Evolutionary conservation across 2,888 invertebrate species (phyloP).

Genomic region (Nymphalis c-album): DNA sequence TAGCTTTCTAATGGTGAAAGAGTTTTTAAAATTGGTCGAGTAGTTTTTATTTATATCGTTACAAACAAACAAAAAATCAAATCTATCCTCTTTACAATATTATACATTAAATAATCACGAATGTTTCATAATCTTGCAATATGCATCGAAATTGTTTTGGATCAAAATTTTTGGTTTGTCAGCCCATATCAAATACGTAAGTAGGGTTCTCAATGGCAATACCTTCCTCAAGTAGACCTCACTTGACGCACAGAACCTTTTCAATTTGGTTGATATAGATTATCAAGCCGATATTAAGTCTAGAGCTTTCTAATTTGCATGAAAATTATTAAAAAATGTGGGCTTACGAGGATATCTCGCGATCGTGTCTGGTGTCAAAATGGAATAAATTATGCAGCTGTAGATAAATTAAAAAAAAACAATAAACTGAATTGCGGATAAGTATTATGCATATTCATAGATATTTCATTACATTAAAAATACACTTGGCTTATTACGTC

Average conservation of each 20-base stretch:
- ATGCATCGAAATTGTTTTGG: not conserved
- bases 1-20: no score
- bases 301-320: slow-evolving; percentile 71
- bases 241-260: slow-evolving; percentile 70
- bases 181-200: slow-evolving; percentile 63
- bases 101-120: not conserved
- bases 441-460: not conserved
- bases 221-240: slow-evolving; percentile 73
- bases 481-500: no score
- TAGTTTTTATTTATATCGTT: no score
- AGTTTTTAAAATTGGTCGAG: no score
- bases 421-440: slow-evolving; percentile 18
- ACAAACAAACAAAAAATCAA: no score
- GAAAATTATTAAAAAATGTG: slow-evolving; percentile 74
- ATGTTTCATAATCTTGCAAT: not conserved
- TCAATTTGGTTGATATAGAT: slow-evolving; percentile 66
- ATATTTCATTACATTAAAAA: no score
- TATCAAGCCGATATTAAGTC: slow-evolving; percentile 71
- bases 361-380: slow-evolving; percentile 49
- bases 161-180: slow-evolving; percentile 50
- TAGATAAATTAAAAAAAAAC: slow-evolving; percentile 36
- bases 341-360: slow-evolving; percentile 44
- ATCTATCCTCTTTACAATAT: no score
- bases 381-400: slow-evolving; percentile 51
- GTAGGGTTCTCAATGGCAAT: slow-evolving; percentile 63